These are phyloP conservation scores for Orchesella cincta DNA, from an alignment of 1,140 invertebrate genomes.

Conservation along the genomic window DNA sequence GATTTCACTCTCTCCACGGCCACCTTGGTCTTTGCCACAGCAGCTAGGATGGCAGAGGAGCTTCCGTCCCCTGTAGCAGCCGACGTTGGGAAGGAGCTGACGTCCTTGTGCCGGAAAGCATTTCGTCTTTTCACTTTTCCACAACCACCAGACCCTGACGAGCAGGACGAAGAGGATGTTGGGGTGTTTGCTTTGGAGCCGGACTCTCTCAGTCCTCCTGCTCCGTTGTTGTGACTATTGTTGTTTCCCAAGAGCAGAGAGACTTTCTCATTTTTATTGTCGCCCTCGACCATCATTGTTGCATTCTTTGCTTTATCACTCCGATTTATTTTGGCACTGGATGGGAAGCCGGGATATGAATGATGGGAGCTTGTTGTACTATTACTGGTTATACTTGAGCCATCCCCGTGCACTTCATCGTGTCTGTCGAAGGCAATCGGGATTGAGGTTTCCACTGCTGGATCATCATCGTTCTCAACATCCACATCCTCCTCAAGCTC, in stretches of 20 bases:
- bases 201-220: slow-evolving; percentile 2
- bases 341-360: background rate
- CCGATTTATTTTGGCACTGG: background rate
- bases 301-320: background rate
- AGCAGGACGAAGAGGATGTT: slow-evolving; percentile 21
- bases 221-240: background rate
- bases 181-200: slow-evolving; percentile 21
- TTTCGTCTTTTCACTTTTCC: slow-evolving; percentile 49
- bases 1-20: slow-evolving; percentile 48
- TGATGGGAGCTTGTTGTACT: slow-evolving; percentile 17
- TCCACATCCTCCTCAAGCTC: background rate
- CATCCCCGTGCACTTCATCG: slow-evolving; percentile 7
- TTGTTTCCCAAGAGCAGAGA: background rate
- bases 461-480: slow-evolving; percentile 2
- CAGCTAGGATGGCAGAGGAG: background rate
- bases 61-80: slow-evolving; percentile 10
- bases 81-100: slow-evolving; percentile 5
- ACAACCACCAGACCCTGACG: slow-evolving; percentile 24
- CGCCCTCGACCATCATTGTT: background rate
- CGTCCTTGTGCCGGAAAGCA: slow-evolving; percentile 46
- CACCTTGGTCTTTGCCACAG: slow-evolving; percentile 32
- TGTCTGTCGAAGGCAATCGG: background rate
- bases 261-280: slow-evolving; percentile 1
- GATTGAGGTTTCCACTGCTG: slow-evolving; percentile 13
- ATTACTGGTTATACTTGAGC: background rate